Base-by-base conservation (phyloP, 2,113 vertebrate genomes). In the Perca flavescens region DNA sequence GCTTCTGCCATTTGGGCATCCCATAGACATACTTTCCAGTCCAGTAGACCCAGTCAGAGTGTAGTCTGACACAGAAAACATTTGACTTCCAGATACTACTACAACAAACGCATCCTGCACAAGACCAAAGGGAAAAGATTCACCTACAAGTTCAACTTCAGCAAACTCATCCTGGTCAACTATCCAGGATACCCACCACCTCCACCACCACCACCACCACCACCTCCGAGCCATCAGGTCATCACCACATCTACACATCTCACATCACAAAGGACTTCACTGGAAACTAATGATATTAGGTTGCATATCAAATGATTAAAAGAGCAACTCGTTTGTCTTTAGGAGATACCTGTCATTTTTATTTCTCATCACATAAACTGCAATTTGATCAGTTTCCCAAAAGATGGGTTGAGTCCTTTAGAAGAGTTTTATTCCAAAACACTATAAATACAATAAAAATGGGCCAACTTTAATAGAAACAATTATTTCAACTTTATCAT, bases 111-210 rank as follows among this genome's bases (percentile, higher is more conserved):
- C 47, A 97, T 97, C 83, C 94, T 97, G 83, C 94, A 96, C 91
- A 98, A 97, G 92, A 96, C 95, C 90, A 97, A 97, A 94, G 97
- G 97, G 70, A 97, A 97, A 76, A 89, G 96, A 43, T 97, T 97
- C 92, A 97, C 97, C 43, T 97, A 97, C 92, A 97, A 95, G 88
- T 98, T 97, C 94, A 97, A 97, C 96, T 96, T 97, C 93, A 97
- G 94, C 92, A 96, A 96, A 89, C 93, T 97, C 81, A 82, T 96
- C 60, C 81, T 97, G 15, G 88, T 97, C 85, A 95, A 92, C 77
- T 95, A 92, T 47, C 96, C 96, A 0, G 83, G 91, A 56, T 87
- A 83, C 19, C 83, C 86, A 3, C 64, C 85, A 1, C 65, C 84
- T 31, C 62, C 72, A 17, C 46, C 49, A 7, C 57, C 61, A 11